phyloP scores from a whole-genome alignment of 1,140 invertebrate genomes.

The Heliothis subflexa region DNA sequence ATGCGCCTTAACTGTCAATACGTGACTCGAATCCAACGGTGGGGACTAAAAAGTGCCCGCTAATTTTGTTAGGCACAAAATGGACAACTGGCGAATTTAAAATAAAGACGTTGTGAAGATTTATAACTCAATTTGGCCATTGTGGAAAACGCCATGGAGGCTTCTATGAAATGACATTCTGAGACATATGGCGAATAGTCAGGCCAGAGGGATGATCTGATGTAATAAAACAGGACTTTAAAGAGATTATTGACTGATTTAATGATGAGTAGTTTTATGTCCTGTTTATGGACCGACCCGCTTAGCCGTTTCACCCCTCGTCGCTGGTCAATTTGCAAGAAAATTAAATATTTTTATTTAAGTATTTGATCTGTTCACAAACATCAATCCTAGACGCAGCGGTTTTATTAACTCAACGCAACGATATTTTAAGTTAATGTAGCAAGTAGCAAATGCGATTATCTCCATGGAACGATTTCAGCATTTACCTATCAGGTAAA shows the following conservation, averaged over 20 bases:
- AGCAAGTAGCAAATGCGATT: background rate
- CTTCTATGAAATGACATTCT: slow-evolving; percentile 35
- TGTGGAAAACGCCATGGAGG: slow-evolving; percentile 30
- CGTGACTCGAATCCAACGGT: slow-evolving; percentile 63
- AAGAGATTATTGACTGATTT: slow-evolving; percentile 36
- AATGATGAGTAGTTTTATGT: slow-evolving; percentile 24
- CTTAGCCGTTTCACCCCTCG: background rate
- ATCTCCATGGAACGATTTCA: background rate
- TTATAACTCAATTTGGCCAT: slow-evolving; percentile 60
- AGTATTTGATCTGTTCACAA: too few species aligned
- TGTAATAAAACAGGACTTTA: slow-evolving; percentile 36
- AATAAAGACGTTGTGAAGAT: slow-evolving; percentile 54
- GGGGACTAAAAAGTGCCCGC: slow-evolving; percentile 60
- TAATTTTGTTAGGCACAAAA: slow-evolving; percentile 60
- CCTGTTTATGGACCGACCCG: background rate
- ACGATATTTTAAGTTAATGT: background rate
- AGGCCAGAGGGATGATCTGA: background rate
- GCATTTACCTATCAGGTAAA: slow-evolving; percentile 10
- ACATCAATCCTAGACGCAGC: background rate
- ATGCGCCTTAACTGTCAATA: slow-evolving; percentile 58
- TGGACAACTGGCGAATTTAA: slow-evolving; percentile 63
- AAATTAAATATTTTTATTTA: too few species aligned
- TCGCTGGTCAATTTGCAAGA: background rate
- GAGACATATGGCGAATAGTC: slow-evolving; percentile 12
- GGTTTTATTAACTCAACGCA: background rate